These are phyloP conservation scores for Synodontis membranacea DNA, from an alignment of 2,113 vertebrate species.

Conservation along the genomic window DNA sequence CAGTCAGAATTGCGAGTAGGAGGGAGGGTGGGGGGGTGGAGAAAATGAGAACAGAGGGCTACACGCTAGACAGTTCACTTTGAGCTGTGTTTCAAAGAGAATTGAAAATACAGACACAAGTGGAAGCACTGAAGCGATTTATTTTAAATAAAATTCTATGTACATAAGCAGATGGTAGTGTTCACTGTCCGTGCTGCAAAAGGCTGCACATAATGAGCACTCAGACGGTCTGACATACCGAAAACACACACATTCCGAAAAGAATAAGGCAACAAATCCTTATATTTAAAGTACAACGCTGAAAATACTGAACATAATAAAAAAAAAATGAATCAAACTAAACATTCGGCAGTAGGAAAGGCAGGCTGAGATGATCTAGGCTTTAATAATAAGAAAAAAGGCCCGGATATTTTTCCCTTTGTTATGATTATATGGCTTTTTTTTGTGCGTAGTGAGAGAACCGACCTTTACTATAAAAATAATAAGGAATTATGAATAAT, in stretches of 20 bases:
- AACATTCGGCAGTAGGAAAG: not conserved
- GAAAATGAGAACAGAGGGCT: not conserved
- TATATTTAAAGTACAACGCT: not conserved
- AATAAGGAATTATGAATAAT: not conserved
- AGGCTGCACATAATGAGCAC: not conserved
- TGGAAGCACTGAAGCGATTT: not conserved
- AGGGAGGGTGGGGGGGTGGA: not conserved
- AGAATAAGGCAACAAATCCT: not conserved
- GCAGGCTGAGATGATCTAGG: not conserved
- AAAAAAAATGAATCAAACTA: not conserved
- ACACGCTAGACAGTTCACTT: not conserved
- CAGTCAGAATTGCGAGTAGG: conserved; percentile 52
- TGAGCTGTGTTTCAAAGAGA: conserved; percentile 29
- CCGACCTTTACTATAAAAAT: not conserved
- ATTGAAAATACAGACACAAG: conserved; percentile 21
- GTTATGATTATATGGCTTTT: not conserved
- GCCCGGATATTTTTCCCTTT: not conserved
- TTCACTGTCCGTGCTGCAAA: not conserved
- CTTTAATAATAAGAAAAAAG: not conserved
- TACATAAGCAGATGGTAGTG: not conserved
- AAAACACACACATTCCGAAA: not conserved
- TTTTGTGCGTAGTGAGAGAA: not conserved
- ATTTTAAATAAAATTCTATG: not conserved
- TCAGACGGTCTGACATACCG: not conserved
- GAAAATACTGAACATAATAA: not conserved